A percentile compares a stretch with the other conserved stretches of the same genome.
Conservation (phyloP, 2,888 invertebrate species). For the Amblyjoppa fuscipennis region DNA sequence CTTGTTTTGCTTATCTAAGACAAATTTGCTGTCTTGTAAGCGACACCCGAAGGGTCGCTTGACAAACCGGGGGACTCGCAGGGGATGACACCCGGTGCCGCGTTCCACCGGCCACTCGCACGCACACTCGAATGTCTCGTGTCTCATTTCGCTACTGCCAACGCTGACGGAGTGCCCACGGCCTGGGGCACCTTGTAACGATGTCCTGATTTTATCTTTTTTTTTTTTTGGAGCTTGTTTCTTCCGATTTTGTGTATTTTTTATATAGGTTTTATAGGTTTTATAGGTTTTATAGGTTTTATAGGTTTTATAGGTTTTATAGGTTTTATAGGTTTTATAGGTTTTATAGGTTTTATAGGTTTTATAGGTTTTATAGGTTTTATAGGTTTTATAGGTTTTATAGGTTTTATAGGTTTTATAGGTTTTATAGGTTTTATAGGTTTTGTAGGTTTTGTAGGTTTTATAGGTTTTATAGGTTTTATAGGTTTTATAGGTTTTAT, state of each 20-base stretch:
- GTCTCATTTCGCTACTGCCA: slow-evolving; percentile 55
- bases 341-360: too few species aligned
- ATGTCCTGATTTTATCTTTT: slow-evolving; percentile 4
- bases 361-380: too few species aligned
- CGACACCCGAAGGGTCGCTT: slow-evolving; percentile 82
- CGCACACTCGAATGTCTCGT: slow-evolving; percentile 33
- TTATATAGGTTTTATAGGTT: neutral
- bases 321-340: too few species aligned
- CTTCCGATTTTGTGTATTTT: neutral
- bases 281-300: neutral
- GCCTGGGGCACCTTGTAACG: slow-evolving; percentile 30
- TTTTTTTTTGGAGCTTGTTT: neutral
- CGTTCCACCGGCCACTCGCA: slow-evolving; percentile 57
- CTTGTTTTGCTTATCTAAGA: slow-evolving; percentile 84
- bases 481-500: too few species aligned
- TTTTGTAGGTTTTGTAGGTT: too few species aligned
- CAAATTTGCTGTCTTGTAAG: slow-evolving; percentile 84
- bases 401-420: too few species aligned
- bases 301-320: neutral
- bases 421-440: too few species aligned
- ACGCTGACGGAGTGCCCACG: slow-evolving; percentile 13
- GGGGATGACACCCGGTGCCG: slow-evolving; percentile 70
- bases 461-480: too few species aligned
- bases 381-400: too few species aligned
- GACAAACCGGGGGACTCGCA: slow-evolving; percentile 80